Evolutionary conservation across 2,888 invertebrate species (phyloP).

Genomic region (Tetragonula carbonaria): DNA sequence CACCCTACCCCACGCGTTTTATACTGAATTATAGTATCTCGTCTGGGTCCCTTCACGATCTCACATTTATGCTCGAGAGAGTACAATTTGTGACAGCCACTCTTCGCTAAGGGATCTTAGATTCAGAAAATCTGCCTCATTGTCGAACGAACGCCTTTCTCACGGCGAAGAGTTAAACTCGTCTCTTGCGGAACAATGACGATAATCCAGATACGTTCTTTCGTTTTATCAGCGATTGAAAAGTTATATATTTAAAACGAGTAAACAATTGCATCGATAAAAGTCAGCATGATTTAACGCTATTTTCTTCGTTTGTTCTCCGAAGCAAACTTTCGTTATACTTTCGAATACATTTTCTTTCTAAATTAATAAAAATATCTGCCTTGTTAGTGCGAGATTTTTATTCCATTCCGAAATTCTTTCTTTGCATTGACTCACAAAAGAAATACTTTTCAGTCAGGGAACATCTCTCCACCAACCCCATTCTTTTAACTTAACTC

Average conservation of each 20-base stretch:
- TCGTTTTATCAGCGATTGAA: background rate
- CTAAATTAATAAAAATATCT: background rate
- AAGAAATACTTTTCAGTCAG: background rate
- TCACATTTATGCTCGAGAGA: constrained; percentile 65
- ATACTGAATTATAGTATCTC: constrained; percentile 54
- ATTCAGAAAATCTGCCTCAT: constrained; percentile 56
- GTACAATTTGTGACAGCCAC: constrained; percentile 60
- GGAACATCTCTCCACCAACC: background rate
- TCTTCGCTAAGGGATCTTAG: constrained; percentile 45
- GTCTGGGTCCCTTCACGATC: constrained; percentile 45
- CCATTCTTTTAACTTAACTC: background rate
- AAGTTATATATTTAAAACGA: background rate
- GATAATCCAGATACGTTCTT: constrained; percentile 8
- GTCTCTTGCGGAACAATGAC: constrained; percentile 9
- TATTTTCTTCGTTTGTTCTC: background rate
- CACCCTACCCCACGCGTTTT: constrained; percentile 48
- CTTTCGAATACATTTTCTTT: background rate
- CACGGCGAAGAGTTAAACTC: constrained; percentile 36
- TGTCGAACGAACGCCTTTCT: constrained; percentile 44
- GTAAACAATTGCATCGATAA: background rate
- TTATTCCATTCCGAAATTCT: no score
- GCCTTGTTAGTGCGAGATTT: background rate
- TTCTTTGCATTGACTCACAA: background rate
- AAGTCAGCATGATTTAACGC: background rate
- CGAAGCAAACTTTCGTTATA: background rate